Base-by-base conservation (phyloP, 1,140 invertebrate genomes). In the Lucilia cuprina region DNA sequence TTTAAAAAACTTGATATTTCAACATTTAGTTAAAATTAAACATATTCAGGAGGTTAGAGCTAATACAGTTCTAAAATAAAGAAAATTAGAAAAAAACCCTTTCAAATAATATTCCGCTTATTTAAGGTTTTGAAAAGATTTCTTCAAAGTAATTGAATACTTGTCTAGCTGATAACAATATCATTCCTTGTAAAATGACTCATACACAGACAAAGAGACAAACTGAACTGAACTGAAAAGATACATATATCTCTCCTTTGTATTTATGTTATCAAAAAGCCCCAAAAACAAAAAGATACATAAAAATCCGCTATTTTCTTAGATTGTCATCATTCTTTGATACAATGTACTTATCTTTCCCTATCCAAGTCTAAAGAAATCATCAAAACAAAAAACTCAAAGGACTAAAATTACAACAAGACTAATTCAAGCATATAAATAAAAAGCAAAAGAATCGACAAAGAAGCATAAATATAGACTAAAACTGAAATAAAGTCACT, bases 301-400 rank as follows among this genome's bases (percentile, higher is more conserved):
- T 41, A 41, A 55, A 49, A 55, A 55, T 55, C 5, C 50, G 41
- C 50, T 55, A 17, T 70, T 70, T 70, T n/a, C 21, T 70, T 25
- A 30, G 65, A 70, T 70, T 21, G 8, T 70, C 19, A 70, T 70
- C 65, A 70, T 19, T 60, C 55, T 70, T 70, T 70, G 65, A 70
- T n/a, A 21, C 7, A 21, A n/a, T 2, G n/a, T n/a, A 30, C 25
- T 30, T 30, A 30, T 30, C 25, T 60, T 60, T 60, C 14, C 14
- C 14, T 60, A 1, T 12, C 14, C 41, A 60, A 60, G 55, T 41
- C 55, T 3, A 78, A 41, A 41, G 41, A 10, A 41, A 30, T 9
- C 19, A 74, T 74, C 34, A 49, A 80, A 19, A n/a, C n/a, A 78
- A 80, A 49, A 47, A 25, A 10, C 19, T 80, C 77, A 80, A 80